Base-by-base conservation (phyloP, 2,113 vertebrate genomes). In the Trichechus manatus region DNA sequence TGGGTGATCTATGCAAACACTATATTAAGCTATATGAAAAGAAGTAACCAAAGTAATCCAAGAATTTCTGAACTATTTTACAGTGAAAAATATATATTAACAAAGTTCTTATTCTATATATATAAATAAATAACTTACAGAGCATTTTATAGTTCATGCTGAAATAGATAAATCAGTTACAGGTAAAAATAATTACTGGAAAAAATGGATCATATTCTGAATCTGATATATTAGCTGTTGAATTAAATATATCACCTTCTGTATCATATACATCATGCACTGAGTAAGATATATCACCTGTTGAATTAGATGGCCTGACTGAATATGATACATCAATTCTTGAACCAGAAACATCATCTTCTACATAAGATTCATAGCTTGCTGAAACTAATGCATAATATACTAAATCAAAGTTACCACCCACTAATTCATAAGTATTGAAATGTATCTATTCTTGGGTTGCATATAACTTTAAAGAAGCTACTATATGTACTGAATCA, bases 351-450 rank as follows among this genome's bases (percentile, higher is more conserved):
- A 93, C 36, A 91, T 72, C 95, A 64, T 20, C 53, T 77, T 78
- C 84, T 89, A 68, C 93, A 97, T 98, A 94, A 98, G 20, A 77
- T 79, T 89, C 75, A 97, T 96, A 96, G 97, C 93, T 96, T 90
- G 85, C 17, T 95, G 93, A 97, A 95, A 94, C 84, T 96, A 93
- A 96, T 95, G 90, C 42, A 80, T 17, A n/a, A 66, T 6, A 75
- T 74, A 97, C 90, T 97, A 97, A 97, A 97, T 97, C 53, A 56
- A 56, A 98, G 94, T 97, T 92, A 92, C 42, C 47, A 88, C 47
- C 33, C 87, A 94, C 72, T 84, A 94, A 93, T 96, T 98, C 93
- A 53, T 89, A 91, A 96, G n/a, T 83, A 92, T 96, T 50, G 75
- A 92, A 89, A 80, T 89, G 42, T 47, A 88, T 92, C 47, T 74